Percentiles rank a stretch among this genome's conserved stretches.
phyloP scores from a whole-genome alignment of 2,113 vertebrate species.

The Periophthalmodon schlosseri region DNA sequence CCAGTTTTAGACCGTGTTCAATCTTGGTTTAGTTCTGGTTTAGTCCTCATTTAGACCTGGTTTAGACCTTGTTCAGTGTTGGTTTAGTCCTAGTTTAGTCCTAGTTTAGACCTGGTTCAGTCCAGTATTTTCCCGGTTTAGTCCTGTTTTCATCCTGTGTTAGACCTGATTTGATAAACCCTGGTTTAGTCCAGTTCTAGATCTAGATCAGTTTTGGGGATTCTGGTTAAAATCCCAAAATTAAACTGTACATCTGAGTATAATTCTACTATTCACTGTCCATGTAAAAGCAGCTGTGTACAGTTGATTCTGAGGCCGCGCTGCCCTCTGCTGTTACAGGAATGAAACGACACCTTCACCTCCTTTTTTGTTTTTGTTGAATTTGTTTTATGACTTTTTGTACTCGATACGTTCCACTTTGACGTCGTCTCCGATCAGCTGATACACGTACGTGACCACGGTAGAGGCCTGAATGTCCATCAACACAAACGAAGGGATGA shows the following conservation, averaged over 20 bases:
- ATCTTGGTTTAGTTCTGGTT: no score
- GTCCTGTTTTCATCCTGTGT: no score
- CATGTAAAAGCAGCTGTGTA: slow-evolving; percentile 6
- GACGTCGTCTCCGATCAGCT: slow-evolving; percentile 96
- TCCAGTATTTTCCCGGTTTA: no score
- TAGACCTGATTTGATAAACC: no score
- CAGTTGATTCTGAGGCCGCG: not conserved
- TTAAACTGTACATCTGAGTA: no score
- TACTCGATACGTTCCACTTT: slow-evolving; percentile 99
- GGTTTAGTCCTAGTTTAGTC: no score
- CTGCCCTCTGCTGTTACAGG: slow-evolving; percentile 63
- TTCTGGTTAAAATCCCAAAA: no score
- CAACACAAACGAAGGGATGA: slow-evolving; percentile 97
- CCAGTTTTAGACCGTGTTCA: no score
- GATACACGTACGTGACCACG: slow-evolving; percentile 97
- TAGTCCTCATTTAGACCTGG: no score
- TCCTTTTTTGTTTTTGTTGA: not conserved
- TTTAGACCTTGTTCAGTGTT: no score
- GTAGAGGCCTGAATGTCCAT: slow-evolving; percentile 99
- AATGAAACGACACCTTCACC: slow-evolving; percentile 69
- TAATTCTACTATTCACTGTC: not conserved
- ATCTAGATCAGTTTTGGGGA: not conserved
- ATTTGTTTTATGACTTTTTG: slow-evolving; percentile 88
- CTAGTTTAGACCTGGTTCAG: not conserved
- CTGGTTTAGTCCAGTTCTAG: not conserved